These are phyloP conservation scores for Eunapius fragilis DNA, from an alignment of 37 sponge, comb jelly and placozoan species.

Conservation along the genomic window DNA sequence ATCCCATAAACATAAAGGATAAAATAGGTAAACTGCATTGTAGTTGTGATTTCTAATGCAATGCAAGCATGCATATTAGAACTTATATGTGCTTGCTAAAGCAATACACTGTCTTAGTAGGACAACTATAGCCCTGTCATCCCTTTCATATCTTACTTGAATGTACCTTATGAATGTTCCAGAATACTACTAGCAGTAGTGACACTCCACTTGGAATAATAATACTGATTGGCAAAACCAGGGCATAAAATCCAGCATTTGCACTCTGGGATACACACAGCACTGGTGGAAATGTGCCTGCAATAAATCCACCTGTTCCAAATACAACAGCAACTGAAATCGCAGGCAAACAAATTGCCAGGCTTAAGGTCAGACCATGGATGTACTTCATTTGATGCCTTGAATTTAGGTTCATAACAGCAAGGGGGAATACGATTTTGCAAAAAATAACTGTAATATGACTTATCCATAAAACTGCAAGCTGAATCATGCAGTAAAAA, in stretches of 20 bases:
- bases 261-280: constrained; percentile 4
- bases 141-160: not conserved
- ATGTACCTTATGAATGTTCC: constrained; percentile 39
- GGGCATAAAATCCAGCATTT: constrained; percentile 30
- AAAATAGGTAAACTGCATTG: too few relatives aligned
- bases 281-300: constrained; percentile 30
- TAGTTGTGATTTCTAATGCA: too few relatives aligned
- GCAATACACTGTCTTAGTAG: too few relatives aligned
- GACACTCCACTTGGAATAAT: constrained; percentile 26
- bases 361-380: not conserved
- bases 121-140: too few relatives aligned
- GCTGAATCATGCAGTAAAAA: not conserved
- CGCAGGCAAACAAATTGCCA: not conserved
- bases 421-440: not conserved
- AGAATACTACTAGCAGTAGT: constrained; percentile 34
- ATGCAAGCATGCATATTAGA: too few relatives aligned
- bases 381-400: not conserved
- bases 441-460: not conserved
- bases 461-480: not conserved
- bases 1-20: too few relatives aligned
- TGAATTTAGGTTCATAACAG: not conserved
- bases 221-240: constrained; percentile 20
- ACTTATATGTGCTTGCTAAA: too few relatives aligned
- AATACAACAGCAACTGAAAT: not conserved
- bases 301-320: constrained; percentile 10